Evolutionary conservation across 2,797 vertebrate species (phyloP).

Genomic region (Anabas testudineus): DNA sequence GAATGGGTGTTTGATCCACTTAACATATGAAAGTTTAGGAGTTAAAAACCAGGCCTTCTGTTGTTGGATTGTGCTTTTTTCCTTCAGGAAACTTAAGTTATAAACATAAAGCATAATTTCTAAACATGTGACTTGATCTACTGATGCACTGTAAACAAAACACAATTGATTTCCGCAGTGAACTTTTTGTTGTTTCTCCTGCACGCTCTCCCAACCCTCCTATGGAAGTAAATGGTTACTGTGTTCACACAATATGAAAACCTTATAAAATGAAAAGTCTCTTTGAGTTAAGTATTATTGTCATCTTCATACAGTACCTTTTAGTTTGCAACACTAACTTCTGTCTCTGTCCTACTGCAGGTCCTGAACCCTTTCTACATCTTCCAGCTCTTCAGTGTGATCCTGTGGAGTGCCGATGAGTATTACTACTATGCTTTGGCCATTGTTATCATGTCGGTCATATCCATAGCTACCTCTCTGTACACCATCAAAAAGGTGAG

Average conservation of each 20-base stretch:
- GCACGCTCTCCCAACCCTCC: too few relatives aligned
- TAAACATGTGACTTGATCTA: too few relatives aligned
- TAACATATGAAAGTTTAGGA: too few relatives aligned
- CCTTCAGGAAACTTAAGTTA: too few relatives aligned
- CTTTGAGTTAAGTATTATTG: neutral
- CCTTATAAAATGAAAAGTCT: neutral
- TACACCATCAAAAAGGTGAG: slow-evolving; percentile 98
- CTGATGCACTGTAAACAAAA: too few relatives aligned
- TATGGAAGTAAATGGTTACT: too few relatives aligned
- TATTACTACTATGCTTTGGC: slow-evolving; percentile 98
- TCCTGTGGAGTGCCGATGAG: slow-evolving; percentile 94
- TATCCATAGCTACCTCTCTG: slow-evolving; percentile 97
- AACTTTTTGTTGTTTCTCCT: too few relatives aligned
- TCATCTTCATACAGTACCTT: neutral
- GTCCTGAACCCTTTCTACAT: slow-evolving; percentile 99
- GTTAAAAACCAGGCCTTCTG: too few relatives aligned
- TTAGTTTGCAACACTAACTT: slow-evolving; percentile 6
- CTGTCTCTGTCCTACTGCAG: slow-evolving; percentile 74
- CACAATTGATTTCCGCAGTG: too few relatives aligned
- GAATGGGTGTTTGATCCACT: too few relatives aligned
- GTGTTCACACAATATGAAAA: neutral
- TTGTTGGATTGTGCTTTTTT: too few relatives aligned
- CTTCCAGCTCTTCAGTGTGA: slow-evolving; percentile 99
- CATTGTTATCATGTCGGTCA: slow-evolving; percentile 97
- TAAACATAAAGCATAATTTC: too few relatives aligned